Conservation (phyloP, 1,140 invertebrate species). For the Bombyx mandarina region DNA sequence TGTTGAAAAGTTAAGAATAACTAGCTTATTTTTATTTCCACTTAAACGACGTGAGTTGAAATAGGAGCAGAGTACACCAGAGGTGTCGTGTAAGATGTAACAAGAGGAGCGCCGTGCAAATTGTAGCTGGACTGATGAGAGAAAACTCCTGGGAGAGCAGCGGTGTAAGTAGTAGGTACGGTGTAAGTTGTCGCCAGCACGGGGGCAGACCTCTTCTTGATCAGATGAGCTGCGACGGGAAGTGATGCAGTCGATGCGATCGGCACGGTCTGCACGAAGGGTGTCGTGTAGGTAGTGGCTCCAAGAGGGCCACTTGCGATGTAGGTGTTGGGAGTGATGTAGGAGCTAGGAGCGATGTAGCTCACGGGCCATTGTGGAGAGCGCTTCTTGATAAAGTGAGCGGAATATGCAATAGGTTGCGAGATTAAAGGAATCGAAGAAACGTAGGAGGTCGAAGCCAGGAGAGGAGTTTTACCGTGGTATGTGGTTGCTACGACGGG, state of each 20-base stretch:
- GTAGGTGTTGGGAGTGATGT: slow-evolving; percentile 20
- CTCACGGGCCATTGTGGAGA: slow-evolving; percentile 29
- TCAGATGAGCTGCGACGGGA: neutral
- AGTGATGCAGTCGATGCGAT: neutral
- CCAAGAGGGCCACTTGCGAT: neutral
- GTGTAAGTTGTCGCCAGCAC: neutral
- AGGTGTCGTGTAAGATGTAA: neutral
- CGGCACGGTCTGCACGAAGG: neutral
- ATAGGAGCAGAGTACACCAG: neutral
- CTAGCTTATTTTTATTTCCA: neutral
- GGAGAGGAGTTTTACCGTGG: slow-evolving; percentile 16
- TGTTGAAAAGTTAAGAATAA: too few relatives aligned
- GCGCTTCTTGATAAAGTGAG: slow-evolving; percentile 57
- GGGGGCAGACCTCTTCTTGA: slow-evolving; percentile 2
- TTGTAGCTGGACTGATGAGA: neutral
- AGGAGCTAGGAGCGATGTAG: slow-evolving; percentile 30
- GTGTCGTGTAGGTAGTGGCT: neutral
- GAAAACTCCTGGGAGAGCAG: neutral
- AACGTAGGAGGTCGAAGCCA: slow-evolving; percentile 17
- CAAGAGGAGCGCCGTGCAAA: neutral
- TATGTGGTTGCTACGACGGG: slow-evolving; percentile 31
- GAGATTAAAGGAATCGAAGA: slow-evolving; percentile 19
- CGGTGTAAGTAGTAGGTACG: neutral
- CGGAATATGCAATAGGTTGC: slow-evolving; percentile 19
- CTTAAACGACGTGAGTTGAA: neutral